Evolutionary conservation across 2,113 vertebrate species (phyloP).

Genomic region (Alaudala cheleensis): DNA sequence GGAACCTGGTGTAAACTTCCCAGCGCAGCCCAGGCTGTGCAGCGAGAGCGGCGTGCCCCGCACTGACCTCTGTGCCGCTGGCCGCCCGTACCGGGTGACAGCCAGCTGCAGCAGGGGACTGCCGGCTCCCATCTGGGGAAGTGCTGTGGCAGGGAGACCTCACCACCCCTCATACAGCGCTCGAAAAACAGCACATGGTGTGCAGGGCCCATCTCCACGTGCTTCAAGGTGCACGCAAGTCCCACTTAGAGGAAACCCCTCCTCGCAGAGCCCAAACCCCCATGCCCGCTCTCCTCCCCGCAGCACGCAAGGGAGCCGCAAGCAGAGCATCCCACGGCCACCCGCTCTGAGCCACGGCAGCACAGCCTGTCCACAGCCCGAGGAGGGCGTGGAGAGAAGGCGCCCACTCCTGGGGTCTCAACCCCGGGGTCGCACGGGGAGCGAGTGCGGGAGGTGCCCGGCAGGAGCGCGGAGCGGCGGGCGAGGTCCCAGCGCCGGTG

Average conservation of each 20-base stretch:
- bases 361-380: neutral
- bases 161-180: neutral
- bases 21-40: neutral
- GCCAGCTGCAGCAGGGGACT: neutral
- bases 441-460: neutral
- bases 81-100: neutral
- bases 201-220: neutral
- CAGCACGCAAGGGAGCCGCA: neutral
- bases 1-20: neutral
- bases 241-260: neutral
- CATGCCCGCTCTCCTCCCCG: neutral
- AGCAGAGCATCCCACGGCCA: neutral
- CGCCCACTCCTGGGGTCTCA: fast-evolving
- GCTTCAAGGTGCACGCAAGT: neutral
- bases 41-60: fast-evolving
- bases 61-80: fast-evolving
- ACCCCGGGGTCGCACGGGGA: neutral
- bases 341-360: neutral
- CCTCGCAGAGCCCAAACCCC: neutral
- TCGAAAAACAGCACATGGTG: fast-evolving
- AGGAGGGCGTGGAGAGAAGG: neutral
- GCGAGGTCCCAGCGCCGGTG: neutral
- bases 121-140: neutral
- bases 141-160: fast-evolving
- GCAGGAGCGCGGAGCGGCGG: neutral